Evolutionary conservation across 2,113 vertebrate species (phyloP).

Genomic region (Hassar affinis): DNA sequence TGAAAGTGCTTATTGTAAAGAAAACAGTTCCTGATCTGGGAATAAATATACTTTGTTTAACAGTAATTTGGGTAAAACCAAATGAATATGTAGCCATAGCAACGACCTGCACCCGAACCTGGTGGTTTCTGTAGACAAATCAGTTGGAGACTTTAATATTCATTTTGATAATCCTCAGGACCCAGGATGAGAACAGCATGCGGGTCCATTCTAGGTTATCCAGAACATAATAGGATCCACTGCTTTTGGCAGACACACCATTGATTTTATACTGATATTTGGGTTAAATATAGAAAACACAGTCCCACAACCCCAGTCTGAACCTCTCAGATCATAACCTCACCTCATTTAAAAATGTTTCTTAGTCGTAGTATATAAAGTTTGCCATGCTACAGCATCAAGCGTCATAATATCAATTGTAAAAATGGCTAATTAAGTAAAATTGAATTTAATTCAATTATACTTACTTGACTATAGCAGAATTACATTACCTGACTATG

Average conservation of each 20-base stretch:
- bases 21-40: background rate
- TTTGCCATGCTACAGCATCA: background rate
- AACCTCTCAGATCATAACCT: background rate
- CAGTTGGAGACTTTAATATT: background rate
- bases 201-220: background rate
- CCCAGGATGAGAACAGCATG: background rate
- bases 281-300: background rate
- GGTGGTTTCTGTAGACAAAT: too few species aligned
- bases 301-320: background rate
- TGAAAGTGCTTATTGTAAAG: background rate
- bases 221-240: background rate
- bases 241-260: background rate
- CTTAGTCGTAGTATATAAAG: background rate
- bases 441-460: background rate
- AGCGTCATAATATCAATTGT: background rate
- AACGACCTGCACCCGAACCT: too few species aligned
- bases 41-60: background rate
- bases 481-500: background rate
- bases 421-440: background rate
- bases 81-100: too few species aligned
- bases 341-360: background rate
- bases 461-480: background rate
- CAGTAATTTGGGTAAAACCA: background rate
- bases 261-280: background rate
- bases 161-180: background rate